Evolutionary conservation across 2,888 invertebrate genomes (phyloP), one percentile per base, ranked within the genome.

Genomic region (Ophion costatus): DNA sequence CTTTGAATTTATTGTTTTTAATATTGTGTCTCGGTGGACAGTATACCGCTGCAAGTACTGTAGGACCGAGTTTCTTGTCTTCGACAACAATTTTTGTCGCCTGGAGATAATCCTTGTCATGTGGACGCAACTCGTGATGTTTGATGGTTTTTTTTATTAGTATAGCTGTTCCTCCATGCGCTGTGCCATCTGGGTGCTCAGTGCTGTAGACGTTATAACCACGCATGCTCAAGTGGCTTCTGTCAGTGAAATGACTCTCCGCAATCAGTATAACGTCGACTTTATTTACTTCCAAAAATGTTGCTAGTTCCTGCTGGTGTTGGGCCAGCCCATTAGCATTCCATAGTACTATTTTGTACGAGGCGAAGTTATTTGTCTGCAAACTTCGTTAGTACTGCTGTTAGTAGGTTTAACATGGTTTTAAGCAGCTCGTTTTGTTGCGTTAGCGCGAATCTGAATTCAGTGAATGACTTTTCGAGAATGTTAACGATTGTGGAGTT

Each of bases 151-250:
- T 70, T 69, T 86, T 83, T 5, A 87, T 83, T 20, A 87, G 66
- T n/a, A 86, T 86, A 81, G 22, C 83, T 9, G 51, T 69, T 24
- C 86, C 45, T 4, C 51, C 51, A 17, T 69, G 69, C 9, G 69
- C 69, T 33, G 45, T 86, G 20, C 75, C 82, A 79, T 86, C 86
- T 10, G 87, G 84, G 45, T 87, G 83, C 17, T 82, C 80, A 0
- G 84, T 75, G 10, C 42, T 42, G 5, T 63, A 75, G 14, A 75
- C 22, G 14, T 63, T 75, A 29, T 75, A 75, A 24, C 42, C 74
- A 20, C 70, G 63, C 24, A 85, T 84, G 33, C 83, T 87, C 11
- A 86, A 24, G 45, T 82, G 81, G 17, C 57, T 81, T 73, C 51
- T 88, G 3, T 56, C 61, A 4, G 84, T 67, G 11, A 67, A 67